phyloP scores from a whole-genome alignment of 2,797 vertebrate species.

The Poecile montanus region DNA sequence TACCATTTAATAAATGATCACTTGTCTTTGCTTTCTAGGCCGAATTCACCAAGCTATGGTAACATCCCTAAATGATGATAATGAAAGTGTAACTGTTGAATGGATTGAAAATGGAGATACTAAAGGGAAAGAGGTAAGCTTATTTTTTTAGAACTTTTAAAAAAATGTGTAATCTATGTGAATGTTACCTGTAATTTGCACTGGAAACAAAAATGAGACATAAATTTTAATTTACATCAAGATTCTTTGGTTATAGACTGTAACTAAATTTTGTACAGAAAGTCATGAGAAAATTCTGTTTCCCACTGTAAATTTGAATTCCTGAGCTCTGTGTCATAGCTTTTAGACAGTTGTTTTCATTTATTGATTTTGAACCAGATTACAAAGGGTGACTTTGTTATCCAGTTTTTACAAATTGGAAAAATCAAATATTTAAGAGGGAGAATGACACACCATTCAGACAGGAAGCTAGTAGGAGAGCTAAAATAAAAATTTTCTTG shows the following conservation, averaged over 20 bases:
- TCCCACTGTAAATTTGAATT: background rate
- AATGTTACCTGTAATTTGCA: background rate
- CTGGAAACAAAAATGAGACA: background rate
- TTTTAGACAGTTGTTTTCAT: background rate
- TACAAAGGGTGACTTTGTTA: background rate
- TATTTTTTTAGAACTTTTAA: background rate
- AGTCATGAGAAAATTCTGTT: background rate
- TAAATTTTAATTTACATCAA: background rate
- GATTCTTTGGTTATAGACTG: background rate
- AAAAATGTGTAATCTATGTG: background rate
- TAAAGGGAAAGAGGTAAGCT: slow-evolving; percentile 95
- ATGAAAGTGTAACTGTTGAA: slow-evolving; percentile 96
- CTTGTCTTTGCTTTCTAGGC: slow-evolving; percentile 78
- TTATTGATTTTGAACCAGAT: background rate
- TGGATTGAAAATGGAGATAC: slow-evolving; percentile 99
- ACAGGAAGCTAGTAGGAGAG: background rate
- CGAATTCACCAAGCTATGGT: slow-evolving; percentile 99
- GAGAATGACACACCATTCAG: background rate
- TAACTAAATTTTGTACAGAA: background rate
- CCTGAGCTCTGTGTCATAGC: background rate
- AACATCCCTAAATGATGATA: slow-evolving; percentile 95
- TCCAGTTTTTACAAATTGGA: background rate
- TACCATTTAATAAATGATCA: background rate
- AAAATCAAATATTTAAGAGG: background rate
- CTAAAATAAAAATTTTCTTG: background rate